Percentiles rank a stretch among this genome's conserved stretches.
Conservation (phyloP, 1,140 invertebrate genomes). For the Drosophila ananassae region DNA sequence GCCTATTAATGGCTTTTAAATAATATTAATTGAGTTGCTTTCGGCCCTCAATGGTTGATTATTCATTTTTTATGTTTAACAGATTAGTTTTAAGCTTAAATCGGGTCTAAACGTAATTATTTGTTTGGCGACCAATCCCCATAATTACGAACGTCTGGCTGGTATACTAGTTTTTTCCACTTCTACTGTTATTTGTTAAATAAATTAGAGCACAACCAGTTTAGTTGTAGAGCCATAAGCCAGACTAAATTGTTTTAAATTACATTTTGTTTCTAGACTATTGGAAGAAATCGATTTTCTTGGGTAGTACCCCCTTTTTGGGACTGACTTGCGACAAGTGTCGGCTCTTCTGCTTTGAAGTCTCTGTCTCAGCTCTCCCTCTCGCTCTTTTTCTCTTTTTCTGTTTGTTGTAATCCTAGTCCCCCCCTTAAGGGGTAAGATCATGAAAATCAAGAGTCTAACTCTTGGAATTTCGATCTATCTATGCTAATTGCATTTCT, state of each 20-base stretch:
- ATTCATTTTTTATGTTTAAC: too few species aligned
- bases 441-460: conserved; percentile 7
- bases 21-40: conserved; percentile 64
- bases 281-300: conserved; percentile 32
- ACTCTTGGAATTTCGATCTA: conserved; percentile 39
- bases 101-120: conserved; percentile 24
- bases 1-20: conserved; percentile 75
- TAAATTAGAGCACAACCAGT: background rate
- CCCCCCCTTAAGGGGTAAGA: background rate
- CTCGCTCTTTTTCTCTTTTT: background rate
- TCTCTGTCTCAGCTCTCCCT: background rate
- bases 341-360: conserved; percentile 39
- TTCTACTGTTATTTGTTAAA: background rate
- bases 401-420: conserved; percentile 43
- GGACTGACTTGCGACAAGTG: background rate
- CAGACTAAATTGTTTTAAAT: too few species aligned
- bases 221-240: too few species aligned
- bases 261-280: too few species aligned
- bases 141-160: conserved; percentile 26
- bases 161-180: background rate
- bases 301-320: background rate
- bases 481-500: conserved; percentile 51
- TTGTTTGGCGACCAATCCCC: conserved; percentile 20
- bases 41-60: conserved; percentile 10
- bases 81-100: background rate